phyloP scores from a whole-genome alignment of 64 coral and sea anemone species.

The Pocillopora damicornis region DNA sequence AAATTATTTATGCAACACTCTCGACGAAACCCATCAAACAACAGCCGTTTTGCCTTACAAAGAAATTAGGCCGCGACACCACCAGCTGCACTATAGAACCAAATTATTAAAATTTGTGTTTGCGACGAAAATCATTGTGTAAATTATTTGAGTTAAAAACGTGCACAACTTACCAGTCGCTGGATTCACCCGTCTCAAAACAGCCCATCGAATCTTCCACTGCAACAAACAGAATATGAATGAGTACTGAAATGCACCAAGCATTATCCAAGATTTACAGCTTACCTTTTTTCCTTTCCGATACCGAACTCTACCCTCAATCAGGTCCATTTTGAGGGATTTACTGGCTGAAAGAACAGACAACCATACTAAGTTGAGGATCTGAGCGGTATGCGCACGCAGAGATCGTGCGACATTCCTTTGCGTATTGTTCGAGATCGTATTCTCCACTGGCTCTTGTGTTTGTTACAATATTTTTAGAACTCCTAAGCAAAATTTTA shows the following conservation, averaged over 20 bases:
- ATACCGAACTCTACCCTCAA: conserved; percentile 81
- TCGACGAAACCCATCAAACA: background rate
- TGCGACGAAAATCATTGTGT: background rate
- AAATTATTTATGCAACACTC: background rate
- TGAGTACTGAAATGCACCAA: conserved; percentile 2
- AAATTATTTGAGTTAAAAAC: background rate
- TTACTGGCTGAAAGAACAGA: conserved; percentile 21
- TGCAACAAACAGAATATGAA: conserved; percentile 36
- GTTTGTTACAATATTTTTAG: conserved; percentile 21
- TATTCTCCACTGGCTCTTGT: background rate
- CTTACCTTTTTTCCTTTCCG: conserved; percentile 89
- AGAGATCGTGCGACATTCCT: conserved; percentile 56
- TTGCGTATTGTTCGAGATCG: conserved; percentile 15
- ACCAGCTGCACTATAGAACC: background rate
- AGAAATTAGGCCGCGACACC: background rate
- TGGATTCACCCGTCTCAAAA: conserved; percentile 74
- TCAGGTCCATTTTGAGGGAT: conserved; percentile 63
- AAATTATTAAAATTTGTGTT: background rate
- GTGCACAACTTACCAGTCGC: conserved; percentile 61
- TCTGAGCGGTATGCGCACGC: conserved; percentile 54
- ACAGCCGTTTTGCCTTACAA: background rate
- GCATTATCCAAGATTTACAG: background rate
- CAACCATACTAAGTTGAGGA: conserved; percentile 5
- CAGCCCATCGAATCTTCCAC: conserved; percentile 93
- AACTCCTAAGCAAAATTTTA: background rate